phyloP scores from a whole-genome alignment of 1,140 invertebrate genomes.

The Gryon sp. region DNA sequence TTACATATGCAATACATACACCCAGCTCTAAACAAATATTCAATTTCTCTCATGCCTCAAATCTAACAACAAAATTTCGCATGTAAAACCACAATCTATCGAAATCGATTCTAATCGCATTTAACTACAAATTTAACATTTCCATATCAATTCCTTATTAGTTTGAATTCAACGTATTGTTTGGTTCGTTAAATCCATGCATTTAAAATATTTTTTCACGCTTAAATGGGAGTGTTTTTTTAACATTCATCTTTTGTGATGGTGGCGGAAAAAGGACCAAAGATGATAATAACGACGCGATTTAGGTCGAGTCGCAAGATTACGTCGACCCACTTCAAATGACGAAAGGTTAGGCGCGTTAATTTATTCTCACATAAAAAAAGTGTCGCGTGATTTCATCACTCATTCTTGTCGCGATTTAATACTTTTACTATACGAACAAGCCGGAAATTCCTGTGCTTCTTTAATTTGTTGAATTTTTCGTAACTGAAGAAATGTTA shows the following conservation, averaged over 20 bases:
- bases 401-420: slow-evolving; percentile 19
- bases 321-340: slow-evolving; percentile 50
- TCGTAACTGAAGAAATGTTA: not conserved
- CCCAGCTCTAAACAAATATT: not conserved
- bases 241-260: slow-evolving; percentile 7
- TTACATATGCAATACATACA: not conserved
- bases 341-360: slow-evolving; percentile 55
- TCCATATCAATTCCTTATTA: too few species aligned
- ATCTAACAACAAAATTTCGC: too few species aligned
- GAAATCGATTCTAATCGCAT: too few species aligned
- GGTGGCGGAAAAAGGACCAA: not conserved
- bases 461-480: slow-evolving; percentile 21
- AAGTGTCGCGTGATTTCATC: slow-evolving; percentile 26
- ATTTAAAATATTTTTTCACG: too few species aligned
- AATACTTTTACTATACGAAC: not conserved
- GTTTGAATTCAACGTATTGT: too few species aligned
- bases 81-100: too few species aligned
- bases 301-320: slow-evolving; percentile 50
- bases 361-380: slow-evolving; percentile 40
- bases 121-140: too few species aligned
- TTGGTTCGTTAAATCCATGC: too few species aligned
- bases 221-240: slow-evolving; percentile 15
- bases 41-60: too few species aligned
- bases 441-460: slow-evolving; percentile 10
- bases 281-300: slow-evolving; percentile 30